phyloP scores from a whole-genome alignment of 2,797 vertebrate species.

The Lacerta bilineata region DNA sequence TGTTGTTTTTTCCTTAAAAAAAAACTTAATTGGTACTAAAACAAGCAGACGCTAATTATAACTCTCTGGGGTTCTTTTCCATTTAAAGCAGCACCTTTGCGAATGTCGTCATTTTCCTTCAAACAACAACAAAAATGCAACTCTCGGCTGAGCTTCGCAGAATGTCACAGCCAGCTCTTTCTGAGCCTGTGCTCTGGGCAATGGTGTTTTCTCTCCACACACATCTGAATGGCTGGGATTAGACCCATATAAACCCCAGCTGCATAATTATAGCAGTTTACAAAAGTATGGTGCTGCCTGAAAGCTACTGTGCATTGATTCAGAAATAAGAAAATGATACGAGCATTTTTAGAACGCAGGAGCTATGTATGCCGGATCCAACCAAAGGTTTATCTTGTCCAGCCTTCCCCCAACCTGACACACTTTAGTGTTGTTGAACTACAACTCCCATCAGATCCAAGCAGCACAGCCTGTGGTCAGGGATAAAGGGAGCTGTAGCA shows the following conservation, averaged over 20 bases:
- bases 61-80: constrained; percentile 10
- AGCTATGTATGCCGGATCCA: too few species aligned
- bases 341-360: neutral
- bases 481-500: too few species aligned
- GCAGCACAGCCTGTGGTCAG: too few species aligned
- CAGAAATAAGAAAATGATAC: neutral
- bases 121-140: neutral
- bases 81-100: constrained; percentile 2
- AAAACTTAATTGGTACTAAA: constrained; percentile 25
- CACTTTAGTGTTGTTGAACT: too few species aligned
- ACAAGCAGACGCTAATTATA: constrained; percentile 30
- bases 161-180: neutral
- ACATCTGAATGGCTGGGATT: neutral
- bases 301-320: neutral
- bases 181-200: neutral
- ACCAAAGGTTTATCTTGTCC: too few species aligned
- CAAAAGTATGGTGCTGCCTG: neutral
- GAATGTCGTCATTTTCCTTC: constrained; percentile 38
- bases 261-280: neutral
- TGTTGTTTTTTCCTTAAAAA: neutral
- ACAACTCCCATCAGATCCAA: too few species aligned
- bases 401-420: too few species aligned
- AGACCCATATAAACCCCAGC: neutral
- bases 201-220: neutral
- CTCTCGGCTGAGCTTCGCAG: neutral